Conservation (phyloP, 2,888 invertebrate species). For the Ichneumoninae sp. region DNA sequence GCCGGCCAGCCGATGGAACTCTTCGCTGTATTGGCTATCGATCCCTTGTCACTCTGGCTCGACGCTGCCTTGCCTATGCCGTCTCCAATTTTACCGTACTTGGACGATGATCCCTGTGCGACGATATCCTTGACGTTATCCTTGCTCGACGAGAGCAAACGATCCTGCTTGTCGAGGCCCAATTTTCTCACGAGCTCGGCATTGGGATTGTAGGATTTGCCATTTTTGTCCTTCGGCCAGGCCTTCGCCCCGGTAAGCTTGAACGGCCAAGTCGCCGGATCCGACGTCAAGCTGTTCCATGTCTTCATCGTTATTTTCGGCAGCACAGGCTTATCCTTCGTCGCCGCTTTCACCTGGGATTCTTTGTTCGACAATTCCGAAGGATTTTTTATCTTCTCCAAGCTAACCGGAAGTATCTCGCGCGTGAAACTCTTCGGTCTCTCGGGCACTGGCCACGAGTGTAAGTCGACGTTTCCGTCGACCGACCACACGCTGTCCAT, state of each 20-base stretch:
- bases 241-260: slow-evolving; percentile 79
- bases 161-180: slow-evolving; percentile 76
- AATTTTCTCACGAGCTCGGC: slow-evolving; percentile 80
- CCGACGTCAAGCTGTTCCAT: slow-evolving; percentile 79
- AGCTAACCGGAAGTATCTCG: slow-evolving; percentile 16
- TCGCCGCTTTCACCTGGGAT: slow-evolving; percentile 33
- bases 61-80: background rate
- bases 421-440: slow-evolving; percentile 54
- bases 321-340: slow-evolving; percentile 62
- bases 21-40: slow-evolving; percentile 56
- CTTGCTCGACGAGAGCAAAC: slow-evolving; percentile 55
- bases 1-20: slow-evolving; percentile 71
- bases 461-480: slow-evolving; percentile 56
- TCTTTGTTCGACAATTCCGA: slow-evolving; percentile 60
- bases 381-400: slow-evolving; percentile 61
- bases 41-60: slow-evolving; percentile 34
- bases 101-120: slow-evolving; percentile 29
- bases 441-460: slow-evolving; percentile 62
- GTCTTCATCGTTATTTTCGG: slow-evolving; percentile 78
- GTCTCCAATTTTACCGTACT: slow-evolving; percentile 55
- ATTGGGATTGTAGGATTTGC: slow-evolving; percentile 81
- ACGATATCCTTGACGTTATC: slow-evolving; percentile 33
- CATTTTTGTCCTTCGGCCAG: slow-evolving; percentile 81
- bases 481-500: slow-evolving; percentile 40
- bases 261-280: slow-evolving; percentile 82